These are phyloP conservation scores for Dolomedes plantarius DNA, from an alignment of 2,888 invertebrate species.

Conservation along the genomic window DNA sequence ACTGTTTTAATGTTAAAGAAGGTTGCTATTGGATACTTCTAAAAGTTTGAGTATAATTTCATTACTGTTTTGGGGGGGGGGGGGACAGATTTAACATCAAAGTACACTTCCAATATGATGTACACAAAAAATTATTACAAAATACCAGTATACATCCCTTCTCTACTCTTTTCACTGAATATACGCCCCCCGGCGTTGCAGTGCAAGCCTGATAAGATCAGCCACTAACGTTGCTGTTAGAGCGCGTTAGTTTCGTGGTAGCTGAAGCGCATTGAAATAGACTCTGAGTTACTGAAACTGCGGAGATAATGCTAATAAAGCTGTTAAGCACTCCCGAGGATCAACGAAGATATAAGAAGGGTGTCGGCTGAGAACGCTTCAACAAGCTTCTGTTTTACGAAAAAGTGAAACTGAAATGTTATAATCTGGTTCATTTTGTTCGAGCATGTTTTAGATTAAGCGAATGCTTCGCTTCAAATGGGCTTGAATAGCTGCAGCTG, in stretches of 20 bases:
- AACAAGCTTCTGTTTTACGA: background rate
- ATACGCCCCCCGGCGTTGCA: background rate
- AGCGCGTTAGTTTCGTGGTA: constrained; percentile 12
- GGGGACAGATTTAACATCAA: too few species aligned
- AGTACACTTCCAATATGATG: too few species aligned
- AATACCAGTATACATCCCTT: too few species aligned
- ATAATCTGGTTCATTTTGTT: too few species aligned
- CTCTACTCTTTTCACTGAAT: background rate
- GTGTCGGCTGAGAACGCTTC: background rate
- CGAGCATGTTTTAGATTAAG: too few species aligned
- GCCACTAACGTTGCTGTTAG: constrained; percentile 44
- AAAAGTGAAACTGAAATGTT: background rate
- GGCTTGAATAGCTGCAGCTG: too few species aligned
- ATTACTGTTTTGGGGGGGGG: too few species aligned
- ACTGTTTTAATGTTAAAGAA: too few species aligned
- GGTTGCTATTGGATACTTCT: too few species aligned
- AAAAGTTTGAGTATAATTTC: too few species aligned
- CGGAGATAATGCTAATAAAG: constrained; percentile 67
- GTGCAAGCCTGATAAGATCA: constrained; percentile 36
- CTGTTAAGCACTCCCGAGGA: constrained; percentile 27
- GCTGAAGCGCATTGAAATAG: constrained; percentile 24
- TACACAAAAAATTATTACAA: too few species aligned
- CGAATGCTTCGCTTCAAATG: too few species aligned
- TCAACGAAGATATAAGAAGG: background rate
- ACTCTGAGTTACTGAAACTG: constrained; percentile 27